Conservation (phyloP, 2,797 vertebrate genomes). For the Cynopterus sphinx region DNA sequence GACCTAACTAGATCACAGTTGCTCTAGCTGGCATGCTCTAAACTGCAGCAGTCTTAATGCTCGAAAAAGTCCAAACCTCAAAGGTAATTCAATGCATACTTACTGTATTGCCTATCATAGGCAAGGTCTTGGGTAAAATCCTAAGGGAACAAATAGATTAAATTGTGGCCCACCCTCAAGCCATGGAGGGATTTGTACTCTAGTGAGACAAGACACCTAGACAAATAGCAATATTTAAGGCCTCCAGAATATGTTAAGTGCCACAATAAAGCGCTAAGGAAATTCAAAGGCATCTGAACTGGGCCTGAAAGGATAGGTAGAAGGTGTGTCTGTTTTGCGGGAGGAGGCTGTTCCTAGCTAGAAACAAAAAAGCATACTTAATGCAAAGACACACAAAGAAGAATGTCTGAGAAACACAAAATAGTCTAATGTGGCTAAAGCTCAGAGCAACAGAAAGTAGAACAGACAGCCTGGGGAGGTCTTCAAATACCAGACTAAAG, state of each 20-base stretch:
- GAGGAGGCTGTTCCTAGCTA: background rate
- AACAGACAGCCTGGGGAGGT: background rate
- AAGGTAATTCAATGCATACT: constrained; percentile 27
- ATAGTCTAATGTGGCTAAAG: background rate
- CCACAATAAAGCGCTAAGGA: background rate
- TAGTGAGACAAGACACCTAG: background rate
- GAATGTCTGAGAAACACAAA: background rate
- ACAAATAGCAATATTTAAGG: background rate
- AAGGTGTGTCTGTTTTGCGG: background rate
- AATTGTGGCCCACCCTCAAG: background rate
- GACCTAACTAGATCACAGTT: background rate
- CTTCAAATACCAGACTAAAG: background rate
- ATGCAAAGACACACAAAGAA: background rate
- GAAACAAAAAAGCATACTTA: background rate
- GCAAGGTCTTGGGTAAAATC: background rate
- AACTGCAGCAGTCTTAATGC: background rate
- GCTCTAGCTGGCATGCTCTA: background rate
- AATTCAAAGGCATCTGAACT: constrained; percentile 5
- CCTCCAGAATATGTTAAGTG: background rate
- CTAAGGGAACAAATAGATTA: background rate
- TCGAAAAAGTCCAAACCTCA: constrained; percentile 28
- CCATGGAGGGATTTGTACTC: background rate
- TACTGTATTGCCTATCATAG: background rate
- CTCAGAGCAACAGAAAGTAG: background rate
- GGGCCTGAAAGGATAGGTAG: background rate